Conservation (phyloP, 2,888 invertebrate species). For the Tinea semifulvella region DNA sequence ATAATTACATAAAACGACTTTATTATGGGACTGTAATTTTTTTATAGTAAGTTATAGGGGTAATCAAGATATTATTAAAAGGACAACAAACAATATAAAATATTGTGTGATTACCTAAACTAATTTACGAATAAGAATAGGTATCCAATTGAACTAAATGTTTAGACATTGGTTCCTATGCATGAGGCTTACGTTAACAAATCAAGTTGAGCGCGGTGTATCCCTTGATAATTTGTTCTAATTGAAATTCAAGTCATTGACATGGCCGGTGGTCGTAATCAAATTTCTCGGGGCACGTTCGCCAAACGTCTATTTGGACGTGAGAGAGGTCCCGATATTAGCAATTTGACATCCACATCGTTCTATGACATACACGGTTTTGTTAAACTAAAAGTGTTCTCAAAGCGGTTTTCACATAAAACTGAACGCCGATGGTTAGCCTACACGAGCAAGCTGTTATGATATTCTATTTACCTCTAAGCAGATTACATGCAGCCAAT, state of each 20-base stretch:
- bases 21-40: no score
- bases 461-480: background rate
- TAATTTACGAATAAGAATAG: no score
- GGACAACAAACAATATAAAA: no score
- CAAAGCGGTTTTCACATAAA: background rate
- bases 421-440: background rate
- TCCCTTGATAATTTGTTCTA: conserved; percentile 70
- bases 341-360: conserved; percentile 11
- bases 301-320: conserved; percentile 25
- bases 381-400: background rate
- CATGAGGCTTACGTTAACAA: conserved; percentile 41
- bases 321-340: conserved; percentile 14
- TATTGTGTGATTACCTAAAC: no score
- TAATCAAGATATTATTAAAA: no score
- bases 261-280: conserved; percentile 66
- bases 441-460: background rate
- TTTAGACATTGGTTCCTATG: background rate
- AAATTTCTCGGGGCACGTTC: conserved; percentile 50
- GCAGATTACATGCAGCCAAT: no score
- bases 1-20: no score
- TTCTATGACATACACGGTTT: background rate
- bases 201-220: conserved; percentile 51
- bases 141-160: no score
- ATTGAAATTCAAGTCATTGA: conserved; percentile 77
- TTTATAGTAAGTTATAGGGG: no score